phyloP scores from a whole-genome alignment of 2,113 vertebrate genomes.

The Anser brachyrhynchus region DNA sequence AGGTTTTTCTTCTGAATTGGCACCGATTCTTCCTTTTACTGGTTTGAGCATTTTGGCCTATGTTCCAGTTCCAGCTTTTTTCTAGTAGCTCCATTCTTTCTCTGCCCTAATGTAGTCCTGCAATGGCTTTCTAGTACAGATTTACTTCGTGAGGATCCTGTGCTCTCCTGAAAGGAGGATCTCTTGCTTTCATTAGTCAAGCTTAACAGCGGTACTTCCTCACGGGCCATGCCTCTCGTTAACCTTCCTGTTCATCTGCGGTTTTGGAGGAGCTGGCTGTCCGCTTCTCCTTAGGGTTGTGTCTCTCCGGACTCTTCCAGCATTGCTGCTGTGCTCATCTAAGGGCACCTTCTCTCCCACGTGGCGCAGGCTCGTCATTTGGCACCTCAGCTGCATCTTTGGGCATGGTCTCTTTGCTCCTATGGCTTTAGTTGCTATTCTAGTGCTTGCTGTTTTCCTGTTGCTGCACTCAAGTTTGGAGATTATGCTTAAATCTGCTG shows the following conservation, averaged over 20 bases:
- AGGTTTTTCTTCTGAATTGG: background rate
- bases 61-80: background rate
- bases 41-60: background rate
- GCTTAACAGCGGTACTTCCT: background rate
- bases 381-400: slow-evolving; percentile 8
- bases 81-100: background rate
- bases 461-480: background rate
- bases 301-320: background rate
- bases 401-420: background rate
- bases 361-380: slow-evolving; percentile 29
- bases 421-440: background rate
- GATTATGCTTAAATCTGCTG: background rate
- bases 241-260: background rate
- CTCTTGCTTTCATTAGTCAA: background rate
- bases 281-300: background rate
- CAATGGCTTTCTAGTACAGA: background rate
- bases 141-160: background rate
- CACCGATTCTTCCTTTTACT: background rate
- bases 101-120: background rate
- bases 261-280: background rate
- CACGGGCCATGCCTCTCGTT: background rate
- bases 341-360: background rate
- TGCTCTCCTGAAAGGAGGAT: background rate
- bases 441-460: background rate
- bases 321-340: background rate